phyloP scores from a whole-genome alignment of 37 sponge, comb jelly and placozoan species.

The Haliclona indistincta region DNA sequence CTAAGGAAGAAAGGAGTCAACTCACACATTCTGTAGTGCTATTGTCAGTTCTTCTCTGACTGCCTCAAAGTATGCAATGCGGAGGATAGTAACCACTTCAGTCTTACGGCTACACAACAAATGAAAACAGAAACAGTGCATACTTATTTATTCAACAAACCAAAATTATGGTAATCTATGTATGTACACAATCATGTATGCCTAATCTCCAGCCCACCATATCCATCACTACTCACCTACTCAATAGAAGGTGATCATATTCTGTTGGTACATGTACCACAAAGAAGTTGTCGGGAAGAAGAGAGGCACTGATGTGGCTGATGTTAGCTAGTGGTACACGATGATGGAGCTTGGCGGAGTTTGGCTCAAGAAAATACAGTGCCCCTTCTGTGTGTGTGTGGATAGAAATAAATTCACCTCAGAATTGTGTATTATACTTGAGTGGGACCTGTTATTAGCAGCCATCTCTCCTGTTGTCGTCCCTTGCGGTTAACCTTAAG shows the following conservation, averaged over 20 bases:
- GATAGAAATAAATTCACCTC: too few relatives aligned
- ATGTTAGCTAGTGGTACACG: conserved; percentile 62
- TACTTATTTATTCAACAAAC: too few relatives aligned
- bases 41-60: conserved; percentile 46
- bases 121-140: not conserved
- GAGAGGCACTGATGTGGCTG: conserved; percentile 76
- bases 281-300: conserved; percentile 86
- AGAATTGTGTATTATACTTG: too few relatives aligned
- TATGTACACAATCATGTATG: not conserved
- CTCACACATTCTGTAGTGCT: conserved; percentile 58
- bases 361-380: conserved; percentile 64
- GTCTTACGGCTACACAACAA: conserved; percentile 36
- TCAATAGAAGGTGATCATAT: conserved; percentile 82
- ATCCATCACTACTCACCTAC: conserved; percentile 29
- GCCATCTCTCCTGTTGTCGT: conserved; percentile 61
- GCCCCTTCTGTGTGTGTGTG: too few relatives aligned
- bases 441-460: conserved; percentile 68
- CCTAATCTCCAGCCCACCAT: not conserved
- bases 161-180: not conserved
- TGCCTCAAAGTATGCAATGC: conserved; percentile 29
- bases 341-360: conserved; percentile 45
- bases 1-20: not conserved
- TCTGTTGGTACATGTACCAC: conserved; percentile 85
- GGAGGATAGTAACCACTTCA: conserved; percentile 44
- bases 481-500: conserved; percentile 76